These are phyloP conservation scores for Xylota sylvarum DNA, from an alignment of 2,888 invertebrate genomes.

Conservation along the genomic window DNA sequence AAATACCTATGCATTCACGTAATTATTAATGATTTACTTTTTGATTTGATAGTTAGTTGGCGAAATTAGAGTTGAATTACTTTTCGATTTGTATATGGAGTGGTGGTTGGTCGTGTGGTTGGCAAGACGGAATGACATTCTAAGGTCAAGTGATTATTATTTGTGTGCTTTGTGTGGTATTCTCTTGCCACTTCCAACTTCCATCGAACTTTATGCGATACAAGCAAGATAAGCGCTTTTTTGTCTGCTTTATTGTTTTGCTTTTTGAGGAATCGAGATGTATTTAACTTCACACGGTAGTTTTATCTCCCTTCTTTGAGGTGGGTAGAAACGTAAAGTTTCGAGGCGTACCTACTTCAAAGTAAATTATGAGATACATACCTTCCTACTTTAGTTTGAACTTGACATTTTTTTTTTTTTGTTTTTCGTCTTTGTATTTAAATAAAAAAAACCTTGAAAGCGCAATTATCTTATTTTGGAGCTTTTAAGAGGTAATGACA, in stretches of 20 bases:
- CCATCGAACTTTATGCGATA: constrained; percentile 6
- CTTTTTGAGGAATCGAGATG: neutral
- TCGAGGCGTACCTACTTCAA: neutral
- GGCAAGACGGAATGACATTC: constrained; percentile 34
- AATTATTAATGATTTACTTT: constrained; percentile 52
- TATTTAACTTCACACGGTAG: constrained; percentile 6
- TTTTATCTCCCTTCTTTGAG: neutral
- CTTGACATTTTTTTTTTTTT: constrained; percentile 20
- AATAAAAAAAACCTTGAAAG: constrained; percentile 23
- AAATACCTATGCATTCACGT: constrained; percentile 52
- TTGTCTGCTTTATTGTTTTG: neutral
- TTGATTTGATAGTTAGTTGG: constrained; percentile 43
- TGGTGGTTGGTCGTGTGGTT: constrained; percentile 2
- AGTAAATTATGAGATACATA: neutral
- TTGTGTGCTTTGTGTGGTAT: constrained; percentile 11
- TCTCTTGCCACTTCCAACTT: constrained; percentile 2
- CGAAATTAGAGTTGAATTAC: constrained; percentile 63
- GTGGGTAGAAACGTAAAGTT: neutral
- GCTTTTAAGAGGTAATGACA: constrained; percentile 11
- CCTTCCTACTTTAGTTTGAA: neutral
- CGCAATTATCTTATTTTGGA: neutral
- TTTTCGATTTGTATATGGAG: constrained; percentile 32
- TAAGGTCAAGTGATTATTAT: constrained; percentile 40
- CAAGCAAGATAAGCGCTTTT: constrained; percentile 12
- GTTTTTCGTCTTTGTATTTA: neutral